phyloP scores from a whole-genome alignment of 1,140 invertebrate genomes.

The Drosophila truncata region DNA sequence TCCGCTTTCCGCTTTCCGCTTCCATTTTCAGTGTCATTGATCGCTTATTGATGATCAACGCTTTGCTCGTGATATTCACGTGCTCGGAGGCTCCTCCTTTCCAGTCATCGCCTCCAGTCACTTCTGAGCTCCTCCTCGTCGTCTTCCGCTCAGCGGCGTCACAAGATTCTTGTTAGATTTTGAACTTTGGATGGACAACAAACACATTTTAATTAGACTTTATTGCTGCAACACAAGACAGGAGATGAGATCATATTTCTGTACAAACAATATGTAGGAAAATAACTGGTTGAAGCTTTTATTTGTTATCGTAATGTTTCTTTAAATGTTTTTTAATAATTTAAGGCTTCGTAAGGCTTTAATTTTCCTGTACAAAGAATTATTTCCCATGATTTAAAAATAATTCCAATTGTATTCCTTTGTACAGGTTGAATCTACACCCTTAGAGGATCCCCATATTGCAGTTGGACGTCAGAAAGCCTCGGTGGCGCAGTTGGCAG shows the following conservation, averaged over 20 bases:
- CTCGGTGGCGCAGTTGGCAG: slow-evolving; percentile 97
- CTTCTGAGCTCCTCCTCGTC: not conserved
- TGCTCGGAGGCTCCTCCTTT: slow-evolving; percentile 3
- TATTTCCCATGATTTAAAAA: not conserved
- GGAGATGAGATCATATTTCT: slow-evolving; percentile 34
- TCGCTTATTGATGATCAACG: slow-evolving; percentile 23
- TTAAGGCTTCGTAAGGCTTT: too few species aligned
- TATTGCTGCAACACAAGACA: slow-evolving; percentile 30
- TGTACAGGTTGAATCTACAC: not conserved
- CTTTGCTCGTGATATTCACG: slow-evolving; percentile 46
- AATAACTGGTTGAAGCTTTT: not conserved
- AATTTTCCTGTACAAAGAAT: too few species aligned
- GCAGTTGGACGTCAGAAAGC: slow-evolving; percentile 74
- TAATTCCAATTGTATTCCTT: not conserved
- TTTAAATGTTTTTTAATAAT: too few species aligned
- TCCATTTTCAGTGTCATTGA: slow-evolving; percentile 30
- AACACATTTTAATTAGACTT: slow-evolving; percentile 38
- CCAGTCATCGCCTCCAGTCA: not conserved
- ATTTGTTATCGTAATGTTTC: not conserved
- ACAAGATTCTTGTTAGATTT: slow-evolving; percentile 41
- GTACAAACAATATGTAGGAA: not conserved
- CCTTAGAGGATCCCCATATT: not conserved
- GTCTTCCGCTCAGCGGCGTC: slow-evolving; percentile 9
- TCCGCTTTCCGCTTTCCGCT: slow-evolving; percentile 14
- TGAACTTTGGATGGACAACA: slow-evolving; percentile 30